Conservation (phyloP, 2,113 vertebrate species). For the Pseudonaja textilis region DNA sequence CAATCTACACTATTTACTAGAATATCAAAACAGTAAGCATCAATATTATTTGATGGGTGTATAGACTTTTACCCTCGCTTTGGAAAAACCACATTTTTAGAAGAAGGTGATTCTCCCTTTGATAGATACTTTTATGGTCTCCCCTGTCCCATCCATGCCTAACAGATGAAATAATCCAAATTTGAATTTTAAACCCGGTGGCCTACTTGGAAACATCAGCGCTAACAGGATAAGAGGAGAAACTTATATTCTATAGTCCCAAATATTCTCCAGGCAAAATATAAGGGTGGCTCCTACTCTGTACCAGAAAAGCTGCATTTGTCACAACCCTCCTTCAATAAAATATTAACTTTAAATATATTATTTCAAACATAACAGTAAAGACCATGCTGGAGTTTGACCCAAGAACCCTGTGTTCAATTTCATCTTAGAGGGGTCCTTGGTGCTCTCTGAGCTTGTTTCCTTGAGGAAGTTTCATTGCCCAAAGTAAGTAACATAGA, state of each 20-base stretch:
- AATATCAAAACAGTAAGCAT: not conserved
- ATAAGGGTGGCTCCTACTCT: not conserved
- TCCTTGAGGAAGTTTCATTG: not conserved
- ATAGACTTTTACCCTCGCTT: constrained; percentile 39
- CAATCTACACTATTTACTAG: not conserved
- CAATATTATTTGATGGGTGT: constrained; percentile 34
- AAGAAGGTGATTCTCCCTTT: not conserved
- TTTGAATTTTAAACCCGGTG: not conserved
- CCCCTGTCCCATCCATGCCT: not conserved
- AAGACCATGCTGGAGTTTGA: not conserved
- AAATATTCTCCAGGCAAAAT: not conserved
- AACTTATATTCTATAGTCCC: not conserved
- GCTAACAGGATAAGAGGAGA: not conserved
- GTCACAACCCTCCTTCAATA: not conserved
- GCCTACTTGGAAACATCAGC: not conserved
- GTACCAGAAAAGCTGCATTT: not conserved
- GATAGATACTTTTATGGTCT: not conserved
- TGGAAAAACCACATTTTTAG: constrained; percentile 52
- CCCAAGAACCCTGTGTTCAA: not conserved
- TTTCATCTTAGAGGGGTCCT: not conserved
- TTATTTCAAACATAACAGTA: not conserved
- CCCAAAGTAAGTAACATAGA: not conserved
- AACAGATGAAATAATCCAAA: not conserved
- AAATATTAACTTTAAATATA: not conserved
- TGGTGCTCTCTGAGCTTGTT: not conserved